A percentile compares a stretch with the other conserved stretches of the same genome.
Evolutionary conservation across 2,113 vertebrate genomes (phyloP).

Genomic region (Tricholaema leucomelas): DNA sequence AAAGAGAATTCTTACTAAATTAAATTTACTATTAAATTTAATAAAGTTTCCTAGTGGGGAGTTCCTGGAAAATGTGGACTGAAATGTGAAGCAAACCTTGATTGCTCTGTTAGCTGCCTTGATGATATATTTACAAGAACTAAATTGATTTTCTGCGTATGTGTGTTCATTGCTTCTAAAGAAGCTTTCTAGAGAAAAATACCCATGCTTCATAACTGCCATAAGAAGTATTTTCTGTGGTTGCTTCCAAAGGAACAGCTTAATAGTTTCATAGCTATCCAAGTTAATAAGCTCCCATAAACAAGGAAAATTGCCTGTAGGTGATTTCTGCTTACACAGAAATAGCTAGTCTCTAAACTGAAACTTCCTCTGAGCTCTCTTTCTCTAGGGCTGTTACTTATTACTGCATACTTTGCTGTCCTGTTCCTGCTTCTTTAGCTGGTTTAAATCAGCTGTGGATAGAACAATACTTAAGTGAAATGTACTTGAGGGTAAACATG

Average conservation of each 20-base stretch:
- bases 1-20: conserved; percentile 26
- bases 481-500: conserved; percentile 6
- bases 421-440: conserved; percentile 11
- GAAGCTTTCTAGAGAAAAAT: neutral
- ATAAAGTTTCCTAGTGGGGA: neutral
- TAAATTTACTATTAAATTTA: conserved; percentile 21
- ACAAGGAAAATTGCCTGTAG: conserved; percentile 6
- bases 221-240: conserved; percentile 2
- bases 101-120: neutral
- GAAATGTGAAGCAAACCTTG: neutral
- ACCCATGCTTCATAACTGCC: neutral
- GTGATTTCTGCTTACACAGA: neutral
- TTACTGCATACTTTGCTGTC: conserved; percentile 1
- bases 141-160: too few relatives aligned
- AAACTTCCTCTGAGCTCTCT: conserved; percentile 2
- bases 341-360: neutral
- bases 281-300: conserved; percentile 11
- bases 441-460: conserved; percentile 30
- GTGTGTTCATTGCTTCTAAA: neutral
- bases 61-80: neutral
- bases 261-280: conserved; percentile 19
- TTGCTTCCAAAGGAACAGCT: conserved; percentile 55
- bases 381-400: conserved; percentile 1
- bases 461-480: neutral
- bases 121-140: neutral